Evolutionary conservation across 2,113 vertebrate genomes (phyloP), one percentile per base, ranked within the genome.

Genomic region (Neotoma lepida): DNA sequence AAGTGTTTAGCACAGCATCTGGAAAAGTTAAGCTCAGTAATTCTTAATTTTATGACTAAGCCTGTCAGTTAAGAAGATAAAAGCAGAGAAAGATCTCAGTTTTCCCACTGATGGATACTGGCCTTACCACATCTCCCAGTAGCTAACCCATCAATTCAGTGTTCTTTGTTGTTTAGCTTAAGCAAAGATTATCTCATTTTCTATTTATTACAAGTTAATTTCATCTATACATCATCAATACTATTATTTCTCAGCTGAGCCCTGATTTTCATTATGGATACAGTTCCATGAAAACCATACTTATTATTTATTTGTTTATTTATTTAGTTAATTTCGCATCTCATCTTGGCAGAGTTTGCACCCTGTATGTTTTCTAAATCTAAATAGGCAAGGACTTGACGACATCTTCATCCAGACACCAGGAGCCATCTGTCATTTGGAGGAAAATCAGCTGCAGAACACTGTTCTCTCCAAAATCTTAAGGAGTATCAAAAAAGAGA

Each of bases 381-480:
- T 88, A 98, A 95, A 97, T 93, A 46, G 91, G 97, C 46, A 99
- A 95, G 10, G 97, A 80, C 35, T 89, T 22, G 66, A 98, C 98
- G 94, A 99, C 93, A 68, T 24, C 71, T 88, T 97, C 77, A 85
- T 97, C 95, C 1, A 98, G 96, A 78, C 93, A 56, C 98, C 99
- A 99, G 89, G 98, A 98, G 35, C 98, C 99, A 44, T 98, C 97
- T 5, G 98, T 98, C 70, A 98, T 98, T 96, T 99, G 99, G 41
- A 99, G 98, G 13, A 96, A 96, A 63, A 99, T 97, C 96, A 99
- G 71, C 97, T 98, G 96, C 76, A 98, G 92, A 78, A 98, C 54
- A 90, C 82, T 78, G 94, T 97, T n/a, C 5, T 95, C 92, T 49
- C 30, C n/a, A 41, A 33, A 28, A 9, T 88, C 93, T 26, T 41